Evolutionary conservation across 2,113 vertebrate genomes (phyloP).

Genomic region (Ariopsis seemanni): DNA sequence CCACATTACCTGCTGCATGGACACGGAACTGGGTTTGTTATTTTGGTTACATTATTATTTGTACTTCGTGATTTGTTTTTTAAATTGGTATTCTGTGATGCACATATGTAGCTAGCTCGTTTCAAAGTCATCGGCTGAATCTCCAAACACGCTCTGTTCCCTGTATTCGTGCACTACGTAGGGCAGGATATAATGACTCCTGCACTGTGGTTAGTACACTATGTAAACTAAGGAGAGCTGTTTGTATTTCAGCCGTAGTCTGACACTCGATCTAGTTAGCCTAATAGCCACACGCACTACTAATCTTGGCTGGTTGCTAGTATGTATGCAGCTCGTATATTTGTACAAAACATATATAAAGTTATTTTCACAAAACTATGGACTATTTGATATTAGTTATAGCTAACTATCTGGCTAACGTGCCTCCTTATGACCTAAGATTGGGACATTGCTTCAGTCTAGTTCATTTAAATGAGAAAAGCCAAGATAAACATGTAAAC

Average conservation of each 20-base stretch:
- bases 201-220: background rate
- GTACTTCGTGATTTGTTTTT: background rate
- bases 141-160: background rate
- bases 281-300: background rate
- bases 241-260: background rate
- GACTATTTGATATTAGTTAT: background rate
- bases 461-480: background rate
- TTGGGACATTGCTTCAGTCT: background rate
- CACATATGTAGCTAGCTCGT: constrained; percentile 45
- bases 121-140: constrained; percentile 25
- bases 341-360: background rate
- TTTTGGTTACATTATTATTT: background rate
- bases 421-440: background rate
- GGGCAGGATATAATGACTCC: background rate
- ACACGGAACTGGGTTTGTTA: constrained; percentile 61
- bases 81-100: background rate
- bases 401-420: background rate
- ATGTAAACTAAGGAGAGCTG: background rate
- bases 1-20: constrained; percentile 13
- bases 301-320: background rate
- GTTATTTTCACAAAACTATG: background rate
- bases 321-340: background rate
- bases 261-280: background rate
- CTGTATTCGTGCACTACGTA: background rate
- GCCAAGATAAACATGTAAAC: background rate